phyloP scores from a whole-genome alignment of 2,797 vertebrate genomes.

The Carduelis carduelis region DNA sequence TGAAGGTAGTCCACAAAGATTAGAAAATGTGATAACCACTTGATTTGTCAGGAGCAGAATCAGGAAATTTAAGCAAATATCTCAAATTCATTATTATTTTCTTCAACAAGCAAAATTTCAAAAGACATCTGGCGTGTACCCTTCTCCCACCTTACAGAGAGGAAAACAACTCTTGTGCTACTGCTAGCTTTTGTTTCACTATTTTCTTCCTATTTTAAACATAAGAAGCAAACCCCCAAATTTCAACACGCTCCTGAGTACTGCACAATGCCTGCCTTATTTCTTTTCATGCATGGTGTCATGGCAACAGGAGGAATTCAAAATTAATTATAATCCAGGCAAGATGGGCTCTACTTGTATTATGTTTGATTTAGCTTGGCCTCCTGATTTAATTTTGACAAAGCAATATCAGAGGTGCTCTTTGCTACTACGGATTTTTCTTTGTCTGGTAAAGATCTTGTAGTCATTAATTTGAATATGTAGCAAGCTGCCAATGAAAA shows the following conservation, averaged over 20 bases:
- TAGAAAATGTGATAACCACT: not conserved
- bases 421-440: not conserved
- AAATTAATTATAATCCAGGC: conserved; percentile 32
- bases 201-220: conserved; percentile 22
- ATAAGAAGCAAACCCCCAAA: not conserved
- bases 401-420: not conserved
- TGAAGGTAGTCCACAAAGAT: not conserved
- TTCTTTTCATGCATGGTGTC: conserved; percentile 27
- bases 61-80: not conserved
- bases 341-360: not conserved
- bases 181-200: not conserved
- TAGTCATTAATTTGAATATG: not conserved
- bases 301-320: conserved; percentile 49
- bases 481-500: not conserved
- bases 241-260: not conserved
- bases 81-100: not conserved
- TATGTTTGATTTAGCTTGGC: not conserved
- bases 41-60: not conserved
- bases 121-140: not conserved
- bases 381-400: not conserved
- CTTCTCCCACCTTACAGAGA: not conserved
- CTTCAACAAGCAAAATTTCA: not conserved
- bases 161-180: not conserved
- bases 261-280: conserved; percentile 2
- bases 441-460: not conserved